Evolutionary conservation across 2,797 vertebrate genomes (phyloP).

Genomic region (Leucoraja ocellata): DNA sequence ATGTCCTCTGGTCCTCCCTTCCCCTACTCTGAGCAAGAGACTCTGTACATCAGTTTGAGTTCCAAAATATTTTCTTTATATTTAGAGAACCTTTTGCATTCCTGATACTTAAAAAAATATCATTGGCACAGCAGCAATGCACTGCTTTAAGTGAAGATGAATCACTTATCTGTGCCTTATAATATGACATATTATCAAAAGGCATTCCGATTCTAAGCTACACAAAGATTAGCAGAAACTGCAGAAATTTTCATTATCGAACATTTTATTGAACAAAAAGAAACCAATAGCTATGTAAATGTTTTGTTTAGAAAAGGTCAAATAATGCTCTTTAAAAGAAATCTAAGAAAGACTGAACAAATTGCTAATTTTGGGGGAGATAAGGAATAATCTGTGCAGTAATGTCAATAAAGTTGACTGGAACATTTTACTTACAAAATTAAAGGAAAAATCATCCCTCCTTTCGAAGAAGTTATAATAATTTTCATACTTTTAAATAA

Average conservation of each 20-base stretch:
- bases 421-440: neutral
- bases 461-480: too few relatives aligned
- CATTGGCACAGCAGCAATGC: neutral
- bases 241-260: neutral
- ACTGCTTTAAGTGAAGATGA: neutral
- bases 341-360: neutral
- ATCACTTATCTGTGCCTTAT: neutral
- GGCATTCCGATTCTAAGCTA: neutral
- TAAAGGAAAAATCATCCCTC: neutral
- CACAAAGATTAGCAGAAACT: neutral
- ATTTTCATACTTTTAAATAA: neutral
- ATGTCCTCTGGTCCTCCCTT: too few relatives aligned
- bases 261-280: conserved; percentile 4
- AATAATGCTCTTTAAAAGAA: neutral
- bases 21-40: too few relatives aligned
- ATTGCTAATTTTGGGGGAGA: too few relatives aligned
- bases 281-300: neutral
- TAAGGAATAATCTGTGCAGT: neutral
- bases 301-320: neutral
- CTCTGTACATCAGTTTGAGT: neutral
- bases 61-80: too few relatives aligned
- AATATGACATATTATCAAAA: neutral
- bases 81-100: neutral
- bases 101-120: neutral
- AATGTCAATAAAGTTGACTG: neutral